A percentile compares a stretch with the other conserved stretches of the same genome.
These are phyloP conservation scores for Mythimna lalbum DNA, from an alignment of 2,888 invertebrate species.

Conservation along the genomic window DNA sequence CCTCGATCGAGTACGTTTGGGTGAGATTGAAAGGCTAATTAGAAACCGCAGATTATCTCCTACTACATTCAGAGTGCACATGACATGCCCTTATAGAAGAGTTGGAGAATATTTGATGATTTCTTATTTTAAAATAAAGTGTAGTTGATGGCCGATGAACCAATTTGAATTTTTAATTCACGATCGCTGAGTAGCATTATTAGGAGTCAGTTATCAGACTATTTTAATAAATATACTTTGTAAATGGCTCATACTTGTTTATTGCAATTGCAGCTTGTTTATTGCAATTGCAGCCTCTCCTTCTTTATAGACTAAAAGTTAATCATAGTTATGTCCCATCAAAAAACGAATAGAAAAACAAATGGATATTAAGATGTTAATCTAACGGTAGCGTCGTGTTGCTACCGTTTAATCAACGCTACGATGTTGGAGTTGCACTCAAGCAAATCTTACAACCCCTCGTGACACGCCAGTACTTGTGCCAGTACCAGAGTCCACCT, in stretches of 20 bases:
- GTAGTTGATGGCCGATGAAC: slow-evolving; percentile 1
- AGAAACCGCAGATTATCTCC: no score
- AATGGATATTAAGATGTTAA: not conserved
- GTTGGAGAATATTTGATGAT: no score
- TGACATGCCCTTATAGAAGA: no score
- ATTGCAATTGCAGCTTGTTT: no score
- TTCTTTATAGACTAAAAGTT: not conserved
- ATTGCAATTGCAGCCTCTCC: not conserved
- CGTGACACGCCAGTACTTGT: slow-evolving; percentile 32
- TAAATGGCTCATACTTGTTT: no score
- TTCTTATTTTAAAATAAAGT: no score
- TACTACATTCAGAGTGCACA: no score
- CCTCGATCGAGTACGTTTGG: no score
- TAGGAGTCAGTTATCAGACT: no score
- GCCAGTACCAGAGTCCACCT: slow-evolving; percentile 40
- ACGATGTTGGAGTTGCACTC: slow-evolving; percentile 27
- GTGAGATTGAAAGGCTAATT: no score
- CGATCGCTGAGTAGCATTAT: no score
- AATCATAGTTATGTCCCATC: not conserved
- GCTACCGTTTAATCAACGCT: slow-evolving; percentile 18
- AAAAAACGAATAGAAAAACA: not conserved
- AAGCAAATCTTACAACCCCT: slow-evolving; percentile 39
- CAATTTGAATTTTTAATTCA: slow-evolving; percentile 8
- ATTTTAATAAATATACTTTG: no score
- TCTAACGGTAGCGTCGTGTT: not conserved